A percentile compares a stretch with the other conserved stretches of the same genome.
These are phyloP conservation scores for Tiaroga cobitis DNA, from an alignment of 2,797 vertebrate species.

Conservation along the genomic window DNA sequence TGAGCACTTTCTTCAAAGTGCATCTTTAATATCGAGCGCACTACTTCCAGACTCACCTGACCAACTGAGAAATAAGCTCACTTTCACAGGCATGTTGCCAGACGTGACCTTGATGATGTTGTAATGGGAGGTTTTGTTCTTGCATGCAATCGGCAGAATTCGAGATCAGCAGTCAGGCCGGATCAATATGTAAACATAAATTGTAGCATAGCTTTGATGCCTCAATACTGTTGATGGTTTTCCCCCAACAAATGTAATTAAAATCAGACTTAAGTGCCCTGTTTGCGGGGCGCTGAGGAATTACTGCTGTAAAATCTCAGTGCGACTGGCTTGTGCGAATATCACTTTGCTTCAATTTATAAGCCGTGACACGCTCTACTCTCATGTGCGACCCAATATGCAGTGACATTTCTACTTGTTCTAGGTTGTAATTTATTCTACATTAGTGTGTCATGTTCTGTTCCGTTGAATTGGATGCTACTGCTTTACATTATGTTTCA, in stretches of 20 bases:
- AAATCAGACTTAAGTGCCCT: constrained; percentile 27
- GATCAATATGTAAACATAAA: constrained; percentile 20
- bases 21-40: constrained; percentile 23
- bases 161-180: neutral
- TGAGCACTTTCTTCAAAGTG: constrained; percentile 37
- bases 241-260: constrained; percentile 26
- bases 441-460: constrained; percentile 11
- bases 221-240: constrained; percentile 22
- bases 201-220: neutral
- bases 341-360: constrained; percentile 2
- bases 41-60: constrained; percentile 15
- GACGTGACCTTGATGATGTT: constrained; percentile 6
- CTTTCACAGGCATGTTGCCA: neutral
- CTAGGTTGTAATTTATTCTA: constrained; percentile 9
- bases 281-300: neutral
- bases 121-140: constrained; percentile 13
- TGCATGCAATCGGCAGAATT: neutral
- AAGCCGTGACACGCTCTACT: neutral
- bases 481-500: constrained; percentile 10
- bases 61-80: neutral
- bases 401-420: constrained; percentile 33
- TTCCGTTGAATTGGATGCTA: neutral
- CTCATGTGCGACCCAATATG: neutral
- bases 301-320: constrained; percentile 11
- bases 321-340: neutral